Evolutionary conservation across 2,797 vertebrate species (phyloP), one percentile per base, ranked within the genome.

Genomic region (Allobates femoralis): DNA sequence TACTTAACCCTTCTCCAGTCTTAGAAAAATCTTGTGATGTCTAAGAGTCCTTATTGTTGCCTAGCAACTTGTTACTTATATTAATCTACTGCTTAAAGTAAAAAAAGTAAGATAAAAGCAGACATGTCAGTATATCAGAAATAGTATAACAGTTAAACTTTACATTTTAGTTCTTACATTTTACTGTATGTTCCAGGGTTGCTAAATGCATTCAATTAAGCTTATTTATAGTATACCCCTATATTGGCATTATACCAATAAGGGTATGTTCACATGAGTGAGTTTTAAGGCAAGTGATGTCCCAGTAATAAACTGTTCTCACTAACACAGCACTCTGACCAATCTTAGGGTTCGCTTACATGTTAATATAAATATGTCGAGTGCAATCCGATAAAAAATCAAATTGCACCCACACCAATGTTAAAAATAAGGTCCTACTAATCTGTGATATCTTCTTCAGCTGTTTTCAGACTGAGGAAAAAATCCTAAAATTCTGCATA

Each of bases 51-150:
- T 32, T 37, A n/a, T 23, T 56, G 66, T 82, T 73, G 53, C 80
- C 51, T 82, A 58, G 80, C 66, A 82, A 82, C 80, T 26, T 14
- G 66, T 46, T 81, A 69, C 64, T 21, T 67, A 69, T 69, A 28
- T 67, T 51, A 55, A 5, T 55, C 50, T 82, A 71, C 66, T 71
- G 66, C 23, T 23, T 23, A 71, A 26, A 71, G 51, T 56, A 56
- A 82, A 32, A 37, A 37, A 69, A 56, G 34, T 56, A 58, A 21
- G 26, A 78, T 58, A 28, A 32, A 56, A 23, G 53, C 51, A 55
- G 12, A 58, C 32, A 78, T 56, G 75, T 78, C 51, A 77, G 16
- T 77, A 1, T 56, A 32, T 55, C 50, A 78, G 28, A 58, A 19
- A 78, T n/a, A 58, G 2, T 58, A 30, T 5, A 10, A 26, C 30